These are phyloP conservation scores for Meganola albula DNA, from an alignment of 2,888 invertebrate species.

Conservation along the genomic window DNA sequence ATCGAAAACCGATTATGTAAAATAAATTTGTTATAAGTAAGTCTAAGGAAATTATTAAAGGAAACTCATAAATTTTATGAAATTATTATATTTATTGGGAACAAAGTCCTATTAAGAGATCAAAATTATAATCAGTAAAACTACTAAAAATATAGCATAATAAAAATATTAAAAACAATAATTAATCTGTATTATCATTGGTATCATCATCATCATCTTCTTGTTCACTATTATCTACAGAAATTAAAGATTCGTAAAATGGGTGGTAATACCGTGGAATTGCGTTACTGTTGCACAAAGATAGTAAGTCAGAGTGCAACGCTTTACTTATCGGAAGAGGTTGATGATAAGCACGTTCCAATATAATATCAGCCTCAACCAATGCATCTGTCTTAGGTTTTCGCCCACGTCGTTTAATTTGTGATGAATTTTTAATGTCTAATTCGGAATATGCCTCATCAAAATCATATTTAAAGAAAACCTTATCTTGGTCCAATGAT, in stretches of 20 bases:
- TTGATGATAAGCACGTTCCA: conserved; percentile 9
- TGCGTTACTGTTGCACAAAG: conserved; percentile 9
- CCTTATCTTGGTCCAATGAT: background rate
- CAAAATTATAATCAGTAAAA: conserved; percentile 7
- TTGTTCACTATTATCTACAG: conserved; percentile 2
- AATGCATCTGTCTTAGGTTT: conserved; percentile 10
- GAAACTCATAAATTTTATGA: conserved; percentile 3
- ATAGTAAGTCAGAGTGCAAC: conserved; percentile 10
- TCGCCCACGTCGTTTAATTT: conserved; percentile 11
- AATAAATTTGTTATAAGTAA: conserved; percentile 4
- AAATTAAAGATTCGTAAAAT: conserved; percentile 4
- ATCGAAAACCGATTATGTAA: conserved; percentile 5
- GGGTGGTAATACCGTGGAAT: conserved; percentile 8
- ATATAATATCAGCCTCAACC: conserved; percentile 6
- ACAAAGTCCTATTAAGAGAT: conserved; percentile 7
- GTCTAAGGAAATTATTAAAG: conserved; percentile 1
- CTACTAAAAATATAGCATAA: conserved; percentile 4
- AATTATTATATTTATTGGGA: conserved; percentile 3
- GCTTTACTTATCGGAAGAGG: conserved; percentile 10
- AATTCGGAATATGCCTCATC: conserved; percentile 9
- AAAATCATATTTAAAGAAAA: conserved; percentile 9
- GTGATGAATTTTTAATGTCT: conserved; percentile 9
- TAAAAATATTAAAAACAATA: conserved; percentile 6
- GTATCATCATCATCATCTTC: conserved; percentile 1
- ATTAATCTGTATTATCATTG: conserved; percentile 4